These are phyloP conservation scores for Graphium colonna DNA, from an alignment of 2,888 invertebrate species.

Conservation along the genomic window DNA sequence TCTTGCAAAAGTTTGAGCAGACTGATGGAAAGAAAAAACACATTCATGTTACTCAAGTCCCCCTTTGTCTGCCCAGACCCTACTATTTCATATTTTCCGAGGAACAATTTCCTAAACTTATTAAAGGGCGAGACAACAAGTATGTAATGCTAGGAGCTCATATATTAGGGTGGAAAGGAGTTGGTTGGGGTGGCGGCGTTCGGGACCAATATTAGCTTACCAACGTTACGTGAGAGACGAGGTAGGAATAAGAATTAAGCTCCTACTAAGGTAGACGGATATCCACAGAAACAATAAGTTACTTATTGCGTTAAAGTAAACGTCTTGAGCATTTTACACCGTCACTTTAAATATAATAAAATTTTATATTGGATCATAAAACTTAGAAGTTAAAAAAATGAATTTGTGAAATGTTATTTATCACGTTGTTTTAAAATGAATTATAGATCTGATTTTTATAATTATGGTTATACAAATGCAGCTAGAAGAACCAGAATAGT, in stretches of 20 bases:
- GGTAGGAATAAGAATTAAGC: slow-evolving; percentile 47
- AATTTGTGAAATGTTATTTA: too few relatives aligned
- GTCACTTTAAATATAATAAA: too few relatives aligned
- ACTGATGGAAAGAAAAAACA: slow-evolving; percentile 28
- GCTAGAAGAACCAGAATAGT: too few relatives aligned
- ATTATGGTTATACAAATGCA: too few relatives aligned
- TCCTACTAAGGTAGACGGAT: slow-evolving; percentile 15
- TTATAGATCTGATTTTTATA: too few relatives aligned
- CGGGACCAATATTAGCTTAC: slow-evolving; percentile 52
- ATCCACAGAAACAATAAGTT: slow-evolving; percentile 18
- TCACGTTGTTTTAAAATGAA: too few relatives aligned
- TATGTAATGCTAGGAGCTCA: slow-evolving; percentile 21
- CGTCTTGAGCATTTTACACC: slow-evolving; percentile 10
- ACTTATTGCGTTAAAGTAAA: slow-evolving; percentile 16
- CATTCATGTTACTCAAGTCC: slow-evolving; percentile 44
- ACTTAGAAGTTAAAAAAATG: too few relatives aligned
- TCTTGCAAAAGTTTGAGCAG: too few relatives aligned
- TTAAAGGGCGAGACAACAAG: slow-evolving; percentile 20
- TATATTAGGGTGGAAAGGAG: slow-evolving; percentile 22
- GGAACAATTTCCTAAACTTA: slow-evolving; percentile 37
- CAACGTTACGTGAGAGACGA: slow-evolving; percentile 41
- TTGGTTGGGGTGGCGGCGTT: slow-evolving; percentile 33
- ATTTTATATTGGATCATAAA: too few relatives aligned
- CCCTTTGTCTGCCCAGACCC: slow-evolving; percentile 42
- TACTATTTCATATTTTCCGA: slow-evolving; percentile 36